Base-by-base conservation (phyloP, 2,797 vertebrate species). In the Ispidina picta region DNA sequence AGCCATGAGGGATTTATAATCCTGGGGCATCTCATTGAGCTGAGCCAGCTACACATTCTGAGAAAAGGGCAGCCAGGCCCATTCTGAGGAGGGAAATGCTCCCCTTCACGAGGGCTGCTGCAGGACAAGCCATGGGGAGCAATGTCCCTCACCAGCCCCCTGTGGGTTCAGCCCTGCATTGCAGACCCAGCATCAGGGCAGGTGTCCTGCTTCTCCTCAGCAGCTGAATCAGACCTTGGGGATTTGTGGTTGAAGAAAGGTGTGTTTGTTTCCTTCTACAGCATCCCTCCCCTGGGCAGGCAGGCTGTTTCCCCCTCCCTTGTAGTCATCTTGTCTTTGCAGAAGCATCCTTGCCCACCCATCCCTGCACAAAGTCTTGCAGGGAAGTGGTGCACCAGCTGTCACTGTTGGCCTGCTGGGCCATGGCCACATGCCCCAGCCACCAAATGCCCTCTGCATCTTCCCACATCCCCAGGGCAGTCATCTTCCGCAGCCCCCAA, bases 121-220 rank as follows among this genome's bases (percentile, higher is more conserved):
- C 54, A 66, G 65, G 41, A 60, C 18, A 28, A 37, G 59, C 44
- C 33, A 10, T 8, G 5, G 39, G 41, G 54, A 66, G 35, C 46
- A 4, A 29, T 59, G 1, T 1, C 33, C 37, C 65, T 52, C 3
- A 1, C 58, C 72, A 33, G 25, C 17, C 26, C 8, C 29, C 2
- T 1, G 25, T 21, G 15, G 1, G 0, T 43, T 18, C 23, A 63
- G 58, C 44, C 39, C 1, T 0, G 37, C 28, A 13, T 26, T 4
- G 2, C 28, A 59, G 59, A 48, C 58, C 25, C 2, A 3, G 39
- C 55, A 21, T 37, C 3, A 1, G 31, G 58, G 33, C 58, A 31
- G 12, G 25, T 35, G 49, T 71, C 39, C 49, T 4, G 0, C 58
- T 58, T 71, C 21, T 7, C 20, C 44, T 49, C 52, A 28, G 10